Base-by-base conservation (phyloP, 1,140 invertebrate species). In the Bombus balteatus region DNA sequence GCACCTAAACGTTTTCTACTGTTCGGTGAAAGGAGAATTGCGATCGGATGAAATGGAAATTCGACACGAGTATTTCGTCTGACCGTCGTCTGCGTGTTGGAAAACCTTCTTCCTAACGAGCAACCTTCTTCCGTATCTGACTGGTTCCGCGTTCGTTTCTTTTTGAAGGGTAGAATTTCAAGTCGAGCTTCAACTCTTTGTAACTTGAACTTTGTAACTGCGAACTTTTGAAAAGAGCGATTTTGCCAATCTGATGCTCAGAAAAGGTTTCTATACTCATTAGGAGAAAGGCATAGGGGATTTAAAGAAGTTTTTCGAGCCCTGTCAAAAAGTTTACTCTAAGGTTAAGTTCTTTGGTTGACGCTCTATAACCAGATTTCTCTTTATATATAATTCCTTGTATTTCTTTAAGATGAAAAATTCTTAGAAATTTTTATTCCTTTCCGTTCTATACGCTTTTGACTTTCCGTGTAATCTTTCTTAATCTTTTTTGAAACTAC, bases 1-100 rank as follows among this genome's bases (percentile, higher is more conserved):
- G 65, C 15, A 3, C n/a, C 72, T 65, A 43, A 75, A 75, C 72
- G 81, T 39, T 83, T 66, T 47, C 59, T 43, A 22, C 39, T 75
- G 81, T 75, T 82, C 39, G 32, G 5, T 47, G 71, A 74, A 47
- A 28, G 8, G 53, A 3, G 47, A 47, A 74, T 62, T 43, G n/a
- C 70, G n/a, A 74, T 73, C 32, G 22, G 57, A 15, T 75, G 37
- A 28, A 66, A 37, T 53, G 43, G 25, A 66, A 78, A 78, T 65
- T n/a, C 59, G n/a, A n/a, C n/a, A 15, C 22, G 32, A 74, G 43
- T 34, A 34, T 53, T 53, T 74, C n/a, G 39, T 22, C 22, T 74
- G 15, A 57, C 32, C 28, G 6, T 53, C n/a, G 73, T 75, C 47
- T 53, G 22, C 5, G 25, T 15, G 32, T 57, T 4, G 10, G 15